Conservation (phyloP, 1,140 invertebrate genomes). For the Leguminivora glycinivorella region DNA sequence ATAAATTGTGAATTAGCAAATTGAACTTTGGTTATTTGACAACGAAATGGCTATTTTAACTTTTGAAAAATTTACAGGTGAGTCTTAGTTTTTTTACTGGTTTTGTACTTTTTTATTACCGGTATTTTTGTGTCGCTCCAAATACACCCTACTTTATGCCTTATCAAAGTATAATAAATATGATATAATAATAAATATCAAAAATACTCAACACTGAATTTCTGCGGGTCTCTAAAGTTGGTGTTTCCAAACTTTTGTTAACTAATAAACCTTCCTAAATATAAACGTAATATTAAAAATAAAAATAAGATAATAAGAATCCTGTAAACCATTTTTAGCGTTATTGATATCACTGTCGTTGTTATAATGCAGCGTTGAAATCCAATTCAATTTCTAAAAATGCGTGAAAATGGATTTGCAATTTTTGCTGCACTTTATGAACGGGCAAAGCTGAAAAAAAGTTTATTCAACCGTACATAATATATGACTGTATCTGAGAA, state of each 20-base stretch:
- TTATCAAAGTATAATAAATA: too few species aligned
- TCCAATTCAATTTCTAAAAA: background rate
- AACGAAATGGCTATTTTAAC: conserved; percentile 10
- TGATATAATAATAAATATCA: too few species aligned
- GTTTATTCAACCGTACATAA: background rate
- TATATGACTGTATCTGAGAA: background rate
- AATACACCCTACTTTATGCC: too few species aligned
- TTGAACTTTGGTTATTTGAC: conserved; percentile 20
- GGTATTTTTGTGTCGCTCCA: background rate
- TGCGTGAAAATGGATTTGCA: conserved; percentile 12
- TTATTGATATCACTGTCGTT: background rate
- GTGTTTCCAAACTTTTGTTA: too few species aligned
- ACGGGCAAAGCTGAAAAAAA: background rate
- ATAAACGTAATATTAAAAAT: too few species aligned
- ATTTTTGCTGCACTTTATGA: conserved; percentile 2
- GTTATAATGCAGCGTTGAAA: background rate
- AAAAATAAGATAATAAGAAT: background rate
- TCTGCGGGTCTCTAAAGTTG: too few species aligned
- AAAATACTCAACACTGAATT: too few species aligned
- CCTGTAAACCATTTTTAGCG: background rate
- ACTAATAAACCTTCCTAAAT: too few species aligned
- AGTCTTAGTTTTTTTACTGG: background rate
- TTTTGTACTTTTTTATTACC: background rate
- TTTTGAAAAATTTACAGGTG: conserved; percentile 17
- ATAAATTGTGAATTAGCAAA: background rate